Percentiles rank a stretch among this genome's conserved stretches.
phyloP scores from a whole-genome alignment of 2,113 vertebrate species.

The Synodontis membranacea region DNA sequence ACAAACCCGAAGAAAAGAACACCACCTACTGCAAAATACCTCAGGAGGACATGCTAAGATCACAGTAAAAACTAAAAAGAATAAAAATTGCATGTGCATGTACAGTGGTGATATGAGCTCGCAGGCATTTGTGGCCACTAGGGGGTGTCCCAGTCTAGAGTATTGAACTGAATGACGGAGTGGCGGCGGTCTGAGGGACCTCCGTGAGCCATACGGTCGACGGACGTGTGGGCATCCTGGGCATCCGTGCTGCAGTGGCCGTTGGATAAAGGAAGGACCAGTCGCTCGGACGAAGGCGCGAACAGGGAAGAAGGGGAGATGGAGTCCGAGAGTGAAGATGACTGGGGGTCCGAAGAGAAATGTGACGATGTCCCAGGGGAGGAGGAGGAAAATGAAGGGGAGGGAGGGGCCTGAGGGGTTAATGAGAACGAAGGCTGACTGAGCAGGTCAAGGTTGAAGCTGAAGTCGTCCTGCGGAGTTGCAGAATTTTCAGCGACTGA shows the following conservation, averaged over 20 bases:
- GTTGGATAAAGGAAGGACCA: slow-evolving; percentile 60
- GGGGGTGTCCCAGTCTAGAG: slow-evolving; percentile 62
- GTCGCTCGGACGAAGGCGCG: slow-evolving; percentile 41
- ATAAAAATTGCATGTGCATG: neutral
- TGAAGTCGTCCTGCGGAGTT: neutral
- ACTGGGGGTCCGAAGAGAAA: slow-evolving; percentile 9
- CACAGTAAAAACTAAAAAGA: neutral
- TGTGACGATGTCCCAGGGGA: slow-evolving; percentile 19
- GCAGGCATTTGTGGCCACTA: slow-evolving; percentile 10
- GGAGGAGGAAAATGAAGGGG: slow-evolving; percentile 24
- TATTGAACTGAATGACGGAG: slow-evolving; percentile 87
- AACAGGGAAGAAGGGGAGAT: slow-evolving; percentile 46
- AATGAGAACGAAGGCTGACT: slow-evolving; percentile 30
- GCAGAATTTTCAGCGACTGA: slow-evolving; percentile 1
- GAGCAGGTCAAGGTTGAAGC: slow-evolving; percentile 42
- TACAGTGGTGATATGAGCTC: slow-evolving; percentile 34
- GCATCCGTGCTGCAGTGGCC: slow-evolving; percentile 66
- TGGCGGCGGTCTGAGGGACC: slow-evolving; percentile 71
- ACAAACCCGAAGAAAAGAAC: neutral
- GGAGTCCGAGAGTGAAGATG: slow-evolving; percentile 45
- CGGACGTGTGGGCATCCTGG: slow-evolving; percentile 81
- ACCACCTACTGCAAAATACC: neutral
- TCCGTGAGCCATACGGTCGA: slow-evolving; percentile 86
- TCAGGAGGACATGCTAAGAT: slow-evolving; percentile 7
- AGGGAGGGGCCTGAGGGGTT: slow-evolving; percentile 32